Base-by-base conservation (phyloP, 2,797 vertebrate species). In the Rhinogobio ventralis region DNA sequence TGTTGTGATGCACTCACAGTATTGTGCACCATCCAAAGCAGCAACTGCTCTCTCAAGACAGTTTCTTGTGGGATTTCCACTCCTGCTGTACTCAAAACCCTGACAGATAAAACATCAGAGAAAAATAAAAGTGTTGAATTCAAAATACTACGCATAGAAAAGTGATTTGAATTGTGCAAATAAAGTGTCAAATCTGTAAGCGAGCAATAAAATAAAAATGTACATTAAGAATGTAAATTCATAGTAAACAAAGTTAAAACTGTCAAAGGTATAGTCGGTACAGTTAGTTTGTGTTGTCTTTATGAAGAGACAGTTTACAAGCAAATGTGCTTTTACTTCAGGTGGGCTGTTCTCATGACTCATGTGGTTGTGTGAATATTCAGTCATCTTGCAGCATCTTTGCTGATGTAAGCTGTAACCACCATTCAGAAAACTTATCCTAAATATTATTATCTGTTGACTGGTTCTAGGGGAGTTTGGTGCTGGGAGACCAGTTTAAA, bases 1-100 rank as follows among this genome's bases (percentile, higher is more conserved):
- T 33, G 36, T 42, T 71, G n/a, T 36, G 28, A 20, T 3, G 5
- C 25, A 91, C 97, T 96, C 94, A 99, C 98, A 91, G 87, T 98
- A 92, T 83, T 98, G 96, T 25, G 96, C 98, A 67, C 97, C 97
- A 93, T 99, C 98, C 64, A 99, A 86, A 1, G 93, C 93, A 7
- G 97, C 97, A 28, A 96, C 96, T 0, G 95, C 96, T 88, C 94
- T 97, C 90, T 99, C 98, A 79, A 99, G 94, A 84, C 95, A 97
- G n/a, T 96, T 95, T 81, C 98, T 95, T 5, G 96, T 98, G 0
- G 98, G 98, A 90, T 99, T 99, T 91, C 98, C 97, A 92, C 96
- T 96, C 11, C 98, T 95, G 84, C 95, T 96, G 86, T 99, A 99
- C 1, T 97, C 96, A 90, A 95, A 99, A 0, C 96, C 96, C 98